Base-by-base conservation (phyloP, 1,140 invertebrate genomes). In the Bombus fervidus region DNA sequence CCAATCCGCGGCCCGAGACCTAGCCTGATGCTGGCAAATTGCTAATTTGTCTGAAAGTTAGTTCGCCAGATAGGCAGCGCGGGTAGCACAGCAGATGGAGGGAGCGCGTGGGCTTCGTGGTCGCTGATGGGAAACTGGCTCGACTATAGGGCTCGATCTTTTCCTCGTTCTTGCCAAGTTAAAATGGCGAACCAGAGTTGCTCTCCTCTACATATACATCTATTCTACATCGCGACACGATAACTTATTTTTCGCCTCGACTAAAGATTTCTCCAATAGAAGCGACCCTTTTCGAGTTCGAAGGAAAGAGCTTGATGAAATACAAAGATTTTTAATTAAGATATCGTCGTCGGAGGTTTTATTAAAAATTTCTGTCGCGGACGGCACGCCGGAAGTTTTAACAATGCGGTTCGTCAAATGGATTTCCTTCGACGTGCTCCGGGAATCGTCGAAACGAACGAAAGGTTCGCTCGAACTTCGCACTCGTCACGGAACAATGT, bases 31-130 rank as follows among this genome's bases (percentile, higher is more conserved):
- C 81, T 90, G 89, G 89, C 89, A 87, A 90, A 87, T 90, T 90
- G 89, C 88, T 90, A 90, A 87, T 90, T 90, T 90, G 88, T 80
- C 81, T 71, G 81, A 87, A 90, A 90, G 79, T 90, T 90, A 90
- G 79, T 90, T 90, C 39, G 71, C 39, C 78, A 69, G 31, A 53
- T 69, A 25, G 87, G 87, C 72, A 57, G 41, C 41, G 22, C 37
- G 66, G 18, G 71, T 53, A 28, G 25, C 64, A 18, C 22, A 18
- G 64, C 37, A 43, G 66, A 34, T 68, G 68, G 69, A 53, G 64
- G 81, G 76, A 57, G 53, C 41, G 84, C 74, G 81, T 69, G 66
- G 75, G 75, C 41, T 71, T 77, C 64, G 66, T 80, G 76, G 76
- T 31, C 6, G 76, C 25, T 37, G 83, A 80, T 79, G 83, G 76